These are phyloP conservation scores for Ceyx melanurus DNA, from an alignment of 2,113 vertebrate species.

Conservation along the genomic window DNA sequence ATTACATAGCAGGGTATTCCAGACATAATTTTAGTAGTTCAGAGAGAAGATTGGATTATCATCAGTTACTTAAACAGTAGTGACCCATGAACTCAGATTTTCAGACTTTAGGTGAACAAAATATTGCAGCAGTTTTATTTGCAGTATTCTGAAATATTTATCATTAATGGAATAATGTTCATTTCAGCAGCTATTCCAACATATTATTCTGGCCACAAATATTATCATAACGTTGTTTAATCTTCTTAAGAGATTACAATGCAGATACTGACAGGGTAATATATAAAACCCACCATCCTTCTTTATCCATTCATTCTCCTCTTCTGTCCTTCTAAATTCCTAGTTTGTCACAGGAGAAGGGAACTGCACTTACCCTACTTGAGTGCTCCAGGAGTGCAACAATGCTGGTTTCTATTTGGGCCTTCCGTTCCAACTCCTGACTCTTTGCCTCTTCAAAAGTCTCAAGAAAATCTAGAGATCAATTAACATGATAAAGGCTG, in stretches of 20 bases:
- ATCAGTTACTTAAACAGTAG: not conserved
- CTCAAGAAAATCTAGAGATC: conserved; percentile 83
- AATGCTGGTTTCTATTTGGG: conserved; percentile 82
- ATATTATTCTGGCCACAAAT: not conserved
- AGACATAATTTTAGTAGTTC: not conserved
- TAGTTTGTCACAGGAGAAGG: not conserved
- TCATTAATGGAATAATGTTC: not conserved
- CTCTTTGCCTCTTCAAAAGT: conserved; percentile 82
- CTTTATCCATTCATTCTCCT: not conserved
- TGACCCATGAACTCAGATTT: not conserved
- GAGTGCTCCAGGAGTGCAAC: conserved; percentile 86
- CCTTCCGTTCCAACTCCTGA: conserved; percentile 80
- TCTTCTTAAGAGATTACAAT: not conserved
- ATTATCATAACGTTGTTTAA: not conserved
- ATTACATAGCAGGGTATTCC: not conserved
- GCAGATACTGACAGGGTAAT: not conserved
- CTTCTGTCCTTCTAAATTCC: not conserved
- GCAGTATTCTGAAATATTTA: not conserved
- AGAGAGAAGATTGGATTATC: not conserved
- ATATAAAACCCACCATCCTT: not conserved
- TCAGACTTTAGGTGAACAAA: not conserved
- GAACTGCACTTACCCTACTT: conserved; percentile 80
- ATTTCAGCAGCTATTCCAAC: not conserved
- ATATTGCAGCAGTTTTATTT: not conserved
- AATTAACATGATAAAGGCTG: conserved; percentile 16